phyloP scores from a whole-genome alignment of 2,888 invertebrate species.

The Microctonus hyperodae region DNA sequence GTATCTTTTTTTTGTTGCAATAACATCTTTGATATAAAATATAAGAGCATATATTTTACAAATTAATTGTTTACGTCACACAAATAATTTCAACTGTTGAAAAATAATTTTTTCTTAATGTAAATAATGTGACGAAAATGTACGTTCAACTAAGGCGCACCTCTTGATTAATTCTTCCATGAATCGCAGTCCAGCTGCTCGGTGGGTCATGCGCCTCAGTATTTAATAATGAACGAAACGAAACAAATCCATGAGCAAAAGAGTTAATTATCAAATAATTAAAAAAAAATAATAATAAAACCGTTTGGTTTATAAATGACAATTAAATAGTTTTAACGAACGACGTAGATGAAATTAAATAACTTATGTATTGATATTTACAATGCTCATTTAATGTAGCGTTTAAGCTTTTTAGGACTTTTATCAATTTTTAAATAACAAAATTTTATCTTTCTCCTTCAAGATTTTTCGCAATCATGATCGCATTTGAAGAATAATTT shows the following conservation, averaged over 20 bases:
- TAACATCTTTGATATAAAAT: slow-evolving; percentile 6
- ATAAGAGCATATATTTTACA: background rate
- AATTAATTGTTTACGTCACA: background rate
- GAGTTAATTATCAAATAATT: background rate
- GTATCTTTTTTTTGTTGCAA: background rate
- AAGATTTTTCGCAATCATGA: background rate
- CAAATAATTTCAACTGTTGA: background rate
- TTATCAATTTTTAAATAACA: background rate
- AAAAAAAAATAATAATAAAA: slow-evolving; percentile 14
- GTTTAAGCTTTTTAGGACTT: background rate
- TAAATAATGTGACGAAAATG: slow-evolving; percentile 1
- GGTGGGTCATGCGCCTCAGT: slow-evolving; percentile 50
- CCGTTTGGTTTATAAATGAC: slow-evolving; percentile 21
- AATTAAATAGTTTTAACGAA: slow-evolving; percentile 42
- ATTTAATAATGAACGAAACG: slow-evolving; percentile 23
- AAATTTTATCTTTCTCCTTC: background rate
- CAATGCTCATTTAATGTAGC: slow-evolving; percentile 37
- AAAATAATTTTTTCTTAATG: background rate
- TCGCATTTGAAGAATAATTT: background rate
- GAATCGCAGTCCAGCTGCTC: slow-evolving; percentile 62
- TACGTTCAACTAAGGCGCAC: slow-evolving; percentile 27
- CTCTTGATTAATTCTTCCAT: slow-evolving; percentile 34
- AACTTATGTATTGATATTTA: slow-evolving; percentile 51
- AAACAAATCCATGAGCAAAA: slow-evolving; percentile 5
- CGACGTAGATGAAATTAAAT: slow-evolving; percentile 50